phyloP scores from a whole-genome alignment of 2,113 vertebrate genomes.

The Mormoops blainvillei region DNA sequence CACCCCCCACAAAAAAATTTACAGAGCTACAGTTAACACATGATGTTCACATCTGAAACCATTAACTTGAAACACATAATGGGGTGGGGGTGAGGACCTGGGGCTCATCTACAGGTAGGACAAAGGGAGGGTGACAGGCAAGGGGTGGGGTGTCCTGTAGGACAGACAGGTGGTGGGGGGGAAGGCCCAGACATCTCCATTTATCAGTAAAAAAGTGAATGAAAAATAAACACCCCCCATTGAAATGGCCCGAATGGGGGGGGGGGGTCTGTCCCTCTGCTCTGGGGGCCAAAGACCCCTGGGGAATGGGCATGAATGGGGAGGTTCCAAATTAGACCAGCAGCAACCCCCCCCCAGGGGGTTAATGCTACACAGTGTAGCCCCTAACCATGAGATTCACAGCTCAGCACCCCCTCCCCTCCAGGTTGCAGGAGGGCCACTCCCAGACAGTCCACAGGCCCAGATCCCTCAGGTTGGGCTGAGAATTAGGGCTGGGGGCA shows the following conservation, averaged over 20 bases:
- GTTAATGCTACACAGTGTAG: slow-evolving; percentile 64
- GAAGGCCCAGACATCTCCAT: slow-evolving; percentile 8
- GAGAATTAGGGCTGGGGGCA: neutral
- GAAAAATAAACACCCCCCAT: slow-evolving; percentile 1
- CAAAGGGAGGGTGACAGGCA: neutral
- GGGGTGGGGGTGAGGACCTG: neutral
- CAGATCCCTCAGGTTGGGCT: neutral
- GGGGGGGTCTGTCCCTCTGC: neutral
- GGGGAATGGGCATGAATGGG: neutral
- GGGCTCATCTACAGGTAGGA: slow-evolving; percentile 40
- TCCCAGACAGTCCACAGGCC: neutral
- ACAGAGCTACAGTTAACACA: slow-evolving; percentile 75
- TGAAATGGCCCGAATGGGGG: slow-evolving; percentile 28
- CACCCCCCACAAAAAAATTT: slow-evolving; percentile 46
- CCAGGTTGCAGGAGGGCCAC: neutral
- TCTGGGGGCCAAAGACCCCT: neutral
- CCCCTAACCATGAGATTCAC: slow-evolving; percentile 37
- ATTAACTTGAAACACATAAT: slow-evolving; percentile 78
- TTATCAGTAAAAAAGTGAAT: slow-evolving; percentile 38
- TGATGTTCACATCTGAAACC: slow-evolving; percentile 76
- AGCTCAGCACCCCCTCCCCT: slow-evolving; percentile 49
- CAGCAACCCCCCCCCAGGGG: slow-evolving; percentile 51
- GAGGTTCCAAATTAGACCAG: slow-evolving; percentile 53
- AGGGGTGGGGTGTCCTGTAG: neutral
- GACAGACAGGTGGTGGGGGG: neutral